Evolutionary conservation across 2,797 vertebrate genomes (phyloP), one percentile per base, ranked within the genome.

Genomic region (Mormyrus proboscirostris): DNA sequence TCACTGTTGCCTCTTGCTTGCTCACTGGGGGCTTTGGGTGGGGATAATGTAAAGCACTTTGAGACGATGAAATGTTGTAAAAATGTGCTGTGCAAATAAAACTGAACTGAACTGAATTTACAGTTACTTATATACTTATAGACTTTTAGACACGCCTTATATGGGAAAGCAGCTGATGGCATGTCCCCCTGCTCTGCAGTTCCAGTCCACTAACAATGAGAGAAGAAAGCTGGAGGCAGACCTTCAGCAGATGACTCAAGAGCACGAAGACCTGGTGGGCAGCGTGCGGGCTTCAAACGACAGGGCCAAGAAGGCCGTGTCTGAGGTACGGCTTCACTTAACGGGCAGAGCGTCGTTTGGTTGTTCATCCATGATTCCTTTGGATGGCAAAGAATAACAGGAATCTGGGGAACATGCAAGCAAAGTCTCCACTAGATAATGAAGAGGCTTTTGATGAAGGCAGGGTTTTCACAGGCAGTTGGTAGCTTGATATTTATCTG

Each of bases 161-260:
- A 25, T 62, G 57, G 57, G 7, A 62, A 22, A 22, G 57, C n/a
- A 65, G 22, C 22, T 25, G 25, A 65, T 65, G 59, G 59, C 22
- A 84, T 84, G 22, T 51, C n/a, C 44, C 8, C 16, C 49, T 51
- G 16, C 12, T 92, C 90, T 93, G 90, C 91, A 97, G 95, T 92
- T 94, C 91, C 97, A 97, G 95, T 92, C 92, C 41, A 94, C 95
- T 86, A 94, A 95, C 91, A 94, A 89, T 0, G 93, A 93, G 87
- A 96, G 96, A 94, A 96, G 97, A 92, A 96, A 97, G 93, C 95
- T 97, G 93, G 97, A 97, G 94, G 95, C 95, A 92, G 96, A 97
- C 84, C 89, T 96, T 10, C 96, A 97, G 93, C 94, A 96, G 89
- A 88, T 96, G 88, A 94, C 94, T 89, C 95, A 96, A 87, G 96